Evolutionary conservation across 2,888 invertebrate species (phyloP).

Genomic region (Dromius quadrimaculatus): DNA sequence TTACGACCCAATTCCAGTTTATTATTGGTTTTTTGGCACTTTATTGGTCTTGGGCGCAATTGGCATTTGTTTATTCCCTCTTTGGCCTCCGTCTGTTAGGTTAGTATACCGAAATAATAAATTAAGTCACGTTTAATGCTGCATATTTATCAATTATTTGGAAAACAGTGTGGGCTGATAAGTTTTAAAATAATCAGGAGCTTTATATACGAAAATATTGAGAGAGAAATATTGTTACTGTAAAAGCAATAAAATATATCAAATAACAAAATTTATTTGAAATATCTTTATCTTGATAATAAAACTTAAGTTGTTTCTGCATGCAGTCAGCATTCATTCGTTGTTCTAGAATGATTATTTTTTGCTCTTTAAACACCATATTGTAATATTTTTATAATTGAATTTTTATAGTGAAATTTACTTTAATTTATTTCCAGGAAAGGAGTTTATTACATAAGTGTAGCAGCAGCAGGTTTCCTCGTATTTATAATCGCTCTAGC

Average conservation of each 20-base stretch:
- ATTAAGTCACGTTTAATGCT: too few relatives aligned
- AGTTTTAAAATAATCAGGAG: too few relatives aligned
- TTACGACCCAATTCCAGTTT: slow-evolving; percentile 95
- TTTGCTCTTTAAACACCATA: not conserved
- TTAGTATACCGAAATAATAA: too few relatives aligned
- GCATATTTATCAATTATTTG: too few relatives aligned
- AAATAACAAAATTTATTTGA: too few relatives aligned
- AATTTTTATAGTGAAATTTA: slow-evolving; percentile 43
- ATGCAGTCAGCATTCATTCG: too few relatives aligned
- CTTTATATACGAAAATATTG: too few relatives aligned
- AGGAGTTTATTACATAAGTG: slow-evolving; percentile 96
- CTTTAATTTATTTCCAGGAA: slow-evolving; percentile 70
- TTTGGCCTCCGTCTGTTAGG: slow-evolving; percentile 96
- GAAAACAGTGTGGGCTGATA: too few relatives aligned
- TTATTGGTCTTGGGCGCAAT: slow-evolving; percentile 92
- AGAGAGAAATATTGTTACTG: too few relatives aligned
- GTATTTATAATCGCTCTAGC: slow-evolving; percentile 93
- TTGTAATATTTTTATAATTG: slow-evolving; percentile 11
- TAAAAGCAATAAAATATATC: too few relatives aligned
- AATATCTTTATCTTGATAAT: too few relatives aligned
- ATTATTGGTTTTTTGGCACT: slow-evolving; percentile 94
- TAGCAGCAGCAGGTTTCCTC: slow-evolving; percentile 94
- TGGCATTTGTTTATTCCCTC: slow-evolving; percentile 96
- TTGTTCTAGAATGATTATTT: not conserved
- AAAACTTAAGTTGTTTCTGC: too few relatives aligned